phyloP scores from a whole-genome alignment of 2,888 invertebrate genomes.

The Phalangium opilio region DNA sequence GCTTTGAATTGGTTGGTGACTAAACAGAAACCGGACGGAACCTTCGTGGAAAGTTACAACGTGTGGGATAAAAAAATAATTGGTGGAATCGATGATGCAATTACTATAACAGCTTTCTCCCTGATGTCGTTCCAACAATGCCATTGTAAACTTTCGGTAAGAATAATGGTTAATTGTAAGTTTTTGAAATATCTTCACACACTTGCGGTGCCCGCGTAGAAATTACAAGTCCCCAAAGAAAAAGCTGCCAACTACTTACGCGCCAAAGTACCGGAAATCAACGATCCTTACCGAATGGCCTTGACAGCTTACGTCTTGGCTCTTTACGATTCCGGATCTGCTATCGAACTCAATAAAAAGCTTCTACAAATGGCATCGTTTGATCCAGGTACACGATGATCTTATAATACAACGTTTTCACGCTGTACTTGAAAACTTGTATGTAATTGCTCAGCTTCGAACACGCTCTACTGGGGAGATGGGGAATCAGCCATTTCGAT shows the following conservation, averaged over 20 bases:
- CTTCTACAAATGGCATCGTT: slow-evolving; percentile 4
- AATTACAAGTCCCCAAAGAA: slow-evolving; percentile 5
- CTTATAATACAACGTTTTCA: too few species aligned
- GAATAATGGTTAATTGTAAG: too few species aligned
- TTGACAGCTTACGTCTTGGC: slow-evolving; percentile 20
- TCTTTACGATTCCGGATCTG: slow-evolving; percentile 8
- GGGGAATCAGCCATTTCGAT: slow-evolving; percentile 6
- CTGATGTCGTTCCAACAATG: slow-evolving; percentile 17
- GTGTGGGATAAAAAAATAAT: slow-evolving; percentile 19
- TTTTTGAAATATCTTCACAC: too few species aligned
- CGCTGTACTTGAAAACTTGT: too few species aligned
- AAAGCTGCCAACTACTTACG: slow-evolving; percentile 11
- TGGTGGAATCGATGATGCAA: slow-evolving; percentile 15
- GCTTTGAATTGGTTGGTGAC: slow-evolving; percentile 18
- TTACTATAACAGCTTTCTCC: slow-evolving; percentile 19
- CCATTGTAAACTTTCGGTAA: slow-evolving; percentile 10
- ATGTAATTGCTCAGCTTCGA: not conserved
- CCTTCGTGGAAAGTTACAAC: slow-evolving; percentile 17
- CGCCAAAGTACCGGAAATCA: slow-evolving; percentile 8
- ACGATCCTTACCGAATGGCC: slow-evolving; percentile 17
- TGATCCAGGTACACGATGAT: slow-evolving; percentile 1
- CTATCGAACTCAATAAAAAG: slow-evolving; percentile 9
- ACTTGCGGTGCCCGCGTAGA: slow-evolving; percentile 3
- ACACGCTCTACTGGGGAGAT: slow-evolving; percentile 6
- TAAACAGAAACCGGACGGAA: slow-evolving; percentile 18